Evolutionary conservation across 1,140 invertebrate species (phyloP), one percentile per base, ranked within the genome.

Genomic region (Rhizoglyphus robini): DNA sequence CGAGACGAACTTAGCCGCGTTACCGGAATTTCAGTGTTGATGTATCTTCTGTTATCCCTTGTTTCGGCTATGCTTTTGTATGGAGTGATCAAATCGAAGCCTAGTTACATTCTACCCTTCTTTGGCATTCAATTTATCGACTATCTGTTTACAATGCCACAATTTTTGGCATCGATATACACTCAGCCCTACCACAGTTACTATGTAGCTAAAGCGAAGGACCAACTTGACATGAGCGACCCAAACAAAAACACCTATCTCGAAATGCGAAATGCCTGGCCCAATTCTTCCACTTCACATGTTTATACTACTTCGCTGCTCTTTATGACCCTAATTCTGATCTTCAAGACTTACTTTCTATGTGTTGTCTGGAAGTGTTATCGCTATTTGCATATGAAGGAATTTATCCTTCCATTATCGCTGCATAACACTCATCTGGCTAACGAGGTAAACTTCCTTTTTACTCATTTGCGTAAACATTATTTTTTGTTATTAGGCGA

Each of bases 101-200:
- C 88, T 0, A 83, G 83, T 0, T 87, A 88, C 74, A 75, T 92
- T 54, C 80, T 91, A 76, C 88, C 88, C 2, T 90, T 90, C 78
- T 90, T 91, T 78, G 88, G 87, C 70, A 79, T 90, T 1, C 87
- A 89, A 78, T 81, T 90, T 41, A 90, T 90, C 75, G 87, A 90
- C 76, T 90, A 90, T 77, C 88, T 86, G 68, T 84, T 90, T 65
- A 86, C 85, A n/a, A 29, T 68, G 58, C 67, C 67, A 27, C 36
- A 68, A 46, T 66, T 67, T 48, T 27, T 67, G 13, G 30, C 60
- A 25, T 51, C 36, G 25, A 30, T 67, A 15, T 63, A 63, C 32
- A 20, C 58, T 8, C 36, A 65, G 15, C 49, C 66, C 15, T 27
- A 65, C 25, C 54, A 59, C 36, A 18, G n/a, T 4, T 58, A 66